phyloP scores from a whole-genome alignment of 2,113 vertebrate genomes.

The Chaetodon trifascialis region DNA sequence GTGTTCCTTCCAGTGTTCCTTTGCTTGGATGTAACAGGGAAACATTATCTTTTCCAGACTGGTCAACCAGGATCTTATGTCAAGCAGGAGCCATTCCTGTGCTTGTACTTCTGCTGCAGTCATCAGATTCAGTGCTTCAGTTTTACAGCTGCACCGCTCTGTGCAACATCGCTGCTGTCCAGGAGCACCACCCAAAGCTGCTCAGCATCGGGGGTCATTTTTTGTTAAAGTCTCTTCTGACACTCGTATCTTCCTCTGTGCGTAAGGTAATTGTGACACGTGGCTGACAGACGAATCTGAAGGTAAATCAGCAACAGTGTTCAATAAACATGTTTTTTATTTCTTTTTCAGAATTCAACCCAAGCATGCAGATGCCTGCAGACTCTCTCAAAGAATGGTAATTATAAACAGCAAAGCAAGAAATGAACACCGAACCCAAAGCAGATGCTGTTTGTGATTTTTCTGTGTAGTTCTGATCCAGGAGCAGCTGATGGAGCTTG shows the following conservation, averaged over 20 bases:
- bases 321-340: not conserved
- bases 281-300: not conserved
- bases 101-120: slow-evolving; percentile 84
- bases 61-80: slow-evolving; percentile 81
- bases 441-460: slow-evolving; percentile 2
- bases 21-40: not conserved
- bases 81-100: slow-evolving; percentile 85
- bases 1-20: not conserved
- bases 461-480: slow-evolving; percentile 77
- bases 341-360: slow-evolving; percentile 83
- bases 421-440: not conserved
- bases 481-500: slow-evolving; percentile 80
- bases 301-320: not conserved
- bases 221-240: slow-evolving; percentile 82
- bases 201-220: slow-evolving; percentile 77
- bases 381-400: slow-evolving; percentile 85
- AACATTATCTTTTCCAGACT: slow-evolving; percentile 69
- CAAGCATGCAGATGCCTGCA: slow-evolving; percentile 87
- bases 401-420: slow-evolving; percentile 8
- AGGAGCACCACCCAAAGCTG: slow-evolving; percentile 79
- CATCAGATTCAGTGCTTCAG: slow-evolving; percentile 86
- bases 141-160: slow-evolving; percentile 88
- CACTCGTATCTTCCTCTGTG: slow-evolving; percentile 84
- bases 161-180: slow-evolving; percentile 81
- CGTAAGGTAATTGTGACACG: slow-evolving; percentile 79